Evolutionary conservation across 2,797 vertebrate genomes (phyloP), one percentile per base, ranked within the genome.

Genomic region (Yasuhikotakia modesta): DNA sequence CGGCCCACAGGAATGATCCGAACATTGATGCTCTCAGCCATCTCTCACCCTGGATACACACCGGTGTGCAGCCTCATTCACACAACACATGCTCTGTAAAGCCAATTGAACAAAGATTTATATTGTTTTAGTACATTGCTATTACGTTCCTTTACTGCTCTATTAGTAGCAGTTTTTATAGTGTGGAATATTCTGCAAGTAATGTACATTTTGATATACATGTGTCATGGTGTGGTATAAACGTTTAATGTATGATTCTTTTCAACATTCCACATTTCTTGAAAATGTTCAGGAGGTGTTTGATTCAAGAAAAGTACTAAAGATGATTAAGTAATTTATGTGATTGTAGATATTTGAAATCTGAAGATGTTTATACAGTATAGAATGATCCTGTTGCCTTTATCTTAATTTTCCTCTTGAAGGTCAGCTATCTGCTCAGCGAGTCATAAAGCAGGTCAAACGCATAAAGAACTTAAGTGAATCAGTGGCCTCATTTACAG

Each of bases 31-130:
- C 94, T 0, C 91, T 96, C 80, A 97, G 96, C 87, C 94, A 95
- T 84, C 92, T 97, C 24, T 97, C 96, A 0, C 96, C 96, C 0
- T 97, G 96, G 96, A 91, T 97, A 79, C 95, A 94, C 79, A 94
- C 95, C 0, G 96, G 94, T 63, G 17, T 35, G 30, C 21, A 22
- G 5, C 17, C 53, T 57, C 16, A 63, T 35, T 35, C 17, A 35
- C n/a, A 27, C 48, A n/a, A 52, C 48, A 52, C 5, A n/a, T 21
- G 53, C 21, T 57, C 19, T 21, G n/a, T 22, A 57, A 57, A 22
- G 3, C 11, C 53, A 57, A 5, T 52, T 52, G 17, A n/a, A 52
- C 5, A 52, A 17, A 52, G 5, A 52, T 52, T n/a, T 52, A 17
- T 5, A 17, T 50, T 17, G 4, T 50, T 53, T 39, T 39, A 39